A percentile compares a stretch with the other conserved stretches of the same genome.
phyloP scores from a whole-genome alignment of 2,888 invertebrate species.

The Plagiodera versicolora region DNA sequence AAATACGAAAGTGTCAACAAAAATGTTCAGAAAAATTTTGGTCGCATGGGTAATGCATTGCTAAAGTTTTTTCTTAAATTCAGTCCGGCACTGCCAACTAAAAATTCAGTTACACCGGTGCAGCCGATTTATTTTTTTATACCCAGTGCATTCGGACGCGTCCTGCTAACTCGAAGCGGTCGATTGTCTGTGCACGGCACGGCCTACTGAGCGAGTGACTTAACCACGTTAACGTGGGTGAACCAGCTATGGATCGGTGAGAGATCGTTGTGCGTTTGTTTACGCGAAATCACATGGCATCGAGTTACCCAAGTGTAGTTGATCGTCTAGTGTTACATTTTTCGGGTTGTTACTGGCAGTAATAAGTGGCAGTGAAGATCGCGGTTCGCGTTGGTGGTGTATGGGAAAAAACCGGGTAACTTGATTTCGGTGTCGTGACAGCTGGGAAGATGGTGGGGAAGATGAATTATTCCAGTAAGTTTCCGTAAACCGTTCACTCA shows the following conservation, averaged over 20 bases:
- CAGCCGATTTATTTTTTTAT: neutral
- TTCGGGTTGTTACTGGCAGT: neutral
- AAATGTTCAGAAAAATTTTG: too few relatives aligned
- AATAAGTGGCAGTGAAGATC: neutral
- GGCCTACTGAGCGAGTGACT: conserved; percentile 3
- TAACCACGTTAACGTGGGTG: conserved; percentile 20
- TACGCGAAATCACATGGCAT: conserved; percentile 14
- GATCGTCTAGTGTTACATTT: conserved; percentile 1
- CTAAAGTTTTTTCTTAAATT: too few relatives aligned
- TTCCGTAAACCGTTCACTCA: too few relatives aligned
- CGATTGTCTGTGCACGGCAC: neutral
- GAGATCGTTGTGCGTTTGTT: conserved; percentile 12
- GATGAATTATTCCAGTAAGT: conserved; percentile 40
- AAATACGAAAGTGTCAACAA: too few relatives aligned
- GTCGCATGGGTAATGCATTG: too few relatives aligned
- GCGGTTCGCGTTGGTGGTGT: neutral
- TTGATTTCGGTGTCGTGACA: neutral
- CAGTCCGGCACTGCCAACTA: too few relatives aligned
- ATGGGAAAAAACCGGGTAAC: neutral
- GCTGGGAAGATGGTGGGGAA: conserved; percentile 35
- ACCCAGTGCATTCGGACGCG: neutral
- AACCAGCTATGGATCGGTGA: conserved; percentile 15
- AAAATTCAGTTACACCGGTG: too few relatives aligned
- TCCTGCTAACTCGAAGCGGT: neutral
- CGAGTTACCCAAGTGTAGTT: neutral